A percentile compares a stretch with the other conserved stretches of the same genome.
Evolutionary conservation across 64 coral and sea anemone species (phyloP).

Genomic region (Montipora sp.): DNA sequence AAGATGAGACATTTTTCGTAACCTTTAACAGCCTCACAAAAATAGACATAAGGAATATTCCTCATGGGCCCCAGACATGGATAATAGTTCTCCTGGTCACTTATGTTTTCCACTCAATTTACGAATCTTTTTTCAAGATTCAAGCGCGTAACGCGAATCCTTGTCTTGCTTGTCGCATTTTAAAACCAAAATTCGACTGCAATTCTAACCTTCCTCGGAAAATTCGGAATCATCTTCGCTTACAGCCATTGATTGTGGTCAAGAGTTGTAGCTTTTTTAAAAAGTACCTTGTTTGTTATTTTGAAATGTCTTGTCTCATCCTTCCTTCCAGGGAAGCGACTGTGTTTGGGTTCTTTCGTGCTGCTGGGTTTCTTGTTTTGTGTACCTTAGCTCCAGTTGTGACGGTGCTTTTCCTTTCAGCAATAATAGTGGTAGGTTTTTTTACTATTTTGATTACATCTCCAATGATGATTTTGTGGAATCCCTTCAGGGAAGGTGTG

Average conservation of each 20-base stretch:
- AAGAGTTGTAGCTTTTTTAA: background rate
- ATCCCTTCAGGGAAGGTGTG: background rate
- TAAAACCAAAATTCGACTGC: background rate
- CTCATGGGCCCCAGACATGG: background rate
- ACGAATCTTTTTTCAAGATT: background rate
- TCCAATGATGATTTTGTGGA: background rate
- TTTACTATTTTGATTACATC: background rate
- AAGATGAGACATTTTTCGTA: too few species aligned
- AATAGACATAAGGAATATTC: too few species aligned
- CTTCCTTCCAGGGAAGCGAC: background rate
- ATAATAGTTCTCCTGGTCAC: background rate
- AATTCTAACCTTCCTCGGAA: background rate
- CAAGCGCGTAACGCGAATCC: too few species aligned
- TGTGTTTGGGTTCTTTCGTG: background rate
- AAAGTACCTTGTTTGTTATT: background rate
- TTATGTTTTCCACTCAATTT: conserved; percentile 13
- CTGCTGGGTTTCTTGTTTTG: background rate
- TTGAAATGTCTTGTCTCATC: background rate
- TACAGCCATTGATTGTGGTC: background rate
- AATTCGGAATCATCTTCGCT: background rate
- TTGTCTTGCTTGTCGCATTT: too few species aligned
- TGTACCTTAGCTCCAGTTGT: background rate
- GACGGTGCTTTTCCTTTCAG: background rate
- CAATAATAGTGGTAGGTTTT: background rate
- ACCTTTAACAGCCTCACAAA: too few species aligned